Percentiles rank a stretch among this genome's conserved stretches.
These are phyloP conservation scores for Pelodiscus sinensis DNA, from an alignment of 2,113 vertebrate species.

Conservation along the genomic window DNA sequence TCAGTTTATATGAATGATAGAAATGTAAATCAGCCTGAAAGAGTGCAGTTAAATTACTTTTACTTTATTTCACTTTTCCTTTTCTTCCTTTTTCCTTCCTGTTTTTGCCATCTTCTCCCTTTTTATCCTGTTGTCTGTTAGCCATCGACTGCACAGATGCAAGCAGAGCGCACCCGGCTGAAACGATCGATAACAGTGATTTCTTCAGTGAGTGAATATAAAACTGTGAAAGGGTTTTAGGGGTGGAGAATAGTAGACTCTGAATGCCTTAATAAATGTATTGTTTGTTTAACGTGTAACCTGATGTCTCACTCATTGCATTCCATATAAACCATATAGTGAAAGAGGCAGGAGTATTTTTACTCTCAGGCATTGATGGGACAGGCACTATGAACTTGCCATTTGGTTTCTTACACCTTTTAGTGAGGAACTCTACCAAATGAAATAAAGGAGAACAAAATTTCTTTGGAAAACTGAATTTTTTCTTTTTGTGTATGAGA, in stretches of 20 bases:
- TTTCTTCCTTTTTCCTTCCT: neutral
- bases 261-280: neutral
- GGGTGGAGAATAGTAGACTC: neutral
- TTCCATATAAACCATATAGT: neutral
- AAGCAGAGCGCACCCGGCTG: neutral
- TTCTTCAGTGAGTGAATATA: constrained; percentile 23
- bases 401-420: too few relatives aligned
- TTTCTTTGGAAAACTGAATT: too few relatives aligned
- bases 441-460: too few relatives aligned
- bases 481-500: too few relatives aligned
- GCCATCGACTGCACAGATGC: neutral
- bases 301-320: too few relatives aligned
- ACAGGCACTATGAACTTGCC: neutral
- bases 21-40: neutral
- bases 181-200: neutral
- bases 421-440: too few relatives aligned
- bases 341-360: neutral
- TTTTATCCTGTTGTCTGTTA: neutral
- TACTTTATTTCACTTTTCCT: neutral
- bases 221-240: neutral
- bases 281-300: neutral
- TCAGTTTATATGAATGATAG: neutral
- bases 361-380: neutral
- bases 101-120: neutral
- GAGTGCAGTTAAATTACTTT: neutral